phyloP scores from a whole-genome alignment of 2,797 vertebrate species.

The Hephaestus fuliginosus region DNA sequence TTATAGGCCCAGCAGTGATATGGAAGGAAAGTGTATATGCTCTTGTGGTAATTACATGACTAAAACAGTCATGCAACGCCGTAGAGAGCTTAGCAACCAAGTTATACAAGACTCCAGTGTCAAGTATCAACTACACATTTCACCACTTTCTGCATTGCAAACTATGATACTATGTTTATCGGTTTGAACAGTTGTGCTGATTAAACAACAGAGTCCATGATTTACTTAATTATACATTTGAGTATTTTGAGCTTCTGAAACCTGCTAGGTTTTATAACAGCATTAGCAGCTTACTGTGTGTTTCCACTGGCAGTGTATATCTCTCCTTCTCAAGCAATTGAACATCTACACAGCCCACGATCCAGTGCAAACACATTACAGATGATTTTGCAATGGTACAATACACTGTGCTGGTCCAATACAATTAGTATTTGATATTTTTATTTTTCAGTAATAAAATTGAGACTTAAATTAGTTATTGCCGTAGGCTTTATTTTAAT shows the following conservation, averaged over 20 bases:
- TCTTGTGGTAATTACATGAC: conserved; percentile 27
- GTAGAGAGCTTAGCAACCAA: not conserved
- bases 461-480: not conserved
- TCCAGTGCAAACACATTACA: not conserved
- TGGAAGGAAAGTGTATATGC: not conserved
- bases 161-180: not conserved
- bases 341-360: not conserved
- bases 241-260: not conserved
- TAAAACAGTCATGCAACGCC: not conserved
- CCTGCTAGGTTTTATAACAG: not conserved
- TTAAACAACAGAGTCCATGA: conserved; percentile 6
- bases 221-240: not conserved
- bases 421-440: not conserved
- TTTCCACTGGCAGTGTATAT: not conserved
- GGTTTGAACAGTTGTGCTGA: not conserved
- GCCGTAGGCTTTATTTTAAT: not conserved
- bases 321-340: not conserved
- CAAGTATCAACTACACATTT: conserved; percentile 7
- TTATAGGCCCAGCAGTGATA: conserved; percentile 21
- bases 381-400: not conserved
- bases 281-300: not conserved
- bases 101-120: conserved; percentile 21
- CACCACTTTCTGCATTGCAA: conserved; percentile 1
- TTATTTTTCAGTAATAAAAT: not conserved
- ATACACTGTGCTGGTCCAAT: not conserved